A percentile compares a stretch with the other conserved stretches of the same genome.
Conservation (phyloP, 2,888 invertebrate genomes). For the Amiota minor region DNA sequence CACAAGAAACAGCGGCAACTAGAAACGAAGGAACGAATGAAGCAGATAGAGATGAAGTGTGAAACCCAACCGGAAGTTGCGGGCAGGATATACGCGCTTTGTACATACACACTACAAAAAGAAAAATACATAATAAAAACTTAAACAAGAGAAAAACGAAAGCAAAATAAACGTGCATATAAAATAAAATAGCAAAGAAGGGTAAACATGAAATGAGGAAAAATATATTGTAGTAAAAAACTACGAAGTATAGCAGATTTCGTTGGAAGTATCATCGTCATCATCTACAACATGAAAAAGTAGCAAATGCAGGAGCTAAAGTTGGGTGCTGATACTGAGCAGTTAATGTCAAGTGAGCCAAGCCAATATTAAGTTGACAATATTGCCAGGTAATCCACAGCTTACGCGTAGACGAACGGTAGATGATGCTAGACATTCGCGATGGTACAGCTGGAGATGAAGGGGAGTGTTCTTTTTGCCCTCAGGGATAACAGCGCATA, state of each 20-base stretch:
- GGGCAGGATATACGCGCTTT: slow-evolving; percentile 55
- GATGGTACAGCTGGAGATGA: not conserved
- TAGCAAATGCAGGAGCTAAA: slow-evolving; percentile 27
- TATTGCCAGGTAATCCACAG: slow-evolving; percentile 30
- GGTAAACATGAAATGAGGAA: no score
- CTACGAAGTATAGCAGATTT: not conserved
- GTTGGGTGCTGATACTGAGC: slow-evolving; percentile 26
- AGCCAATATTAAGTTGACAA: slow-evolving; percentile 19
- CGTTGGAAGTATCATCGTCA: not conserved
- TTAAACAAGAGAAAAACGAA: no score
- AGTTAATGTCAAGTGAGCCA: not conserved
- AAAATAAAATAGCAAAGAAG: no score
- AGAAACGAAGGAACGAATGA: not conserved
- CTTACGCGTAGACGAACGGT: slow-evolving; percentile 15
- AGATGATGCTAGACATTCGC: not conserved
- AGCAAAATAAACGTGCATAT: no score
- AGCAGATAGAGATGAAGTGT: slow-evolving; percentile 29
- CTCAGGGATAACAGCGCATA: not conserved
- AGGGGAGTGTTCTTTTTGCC: not conserved
- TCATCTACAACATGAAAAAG: not conserved
- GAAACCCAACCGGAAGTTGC: slow-evolving; percentile 43
- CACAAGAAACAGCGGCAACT: not conserved
- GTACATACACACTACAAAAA: no score
- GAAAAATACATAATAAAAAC: slow-evolving; percentile 17
- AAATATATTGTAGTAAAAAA: not conserved